A percentile compares a stretch with the other conserved stretches of the same genome.
Conservation (phyloP, 2,797 vertebrate species). For the Choloepus didactylus region DNA sequence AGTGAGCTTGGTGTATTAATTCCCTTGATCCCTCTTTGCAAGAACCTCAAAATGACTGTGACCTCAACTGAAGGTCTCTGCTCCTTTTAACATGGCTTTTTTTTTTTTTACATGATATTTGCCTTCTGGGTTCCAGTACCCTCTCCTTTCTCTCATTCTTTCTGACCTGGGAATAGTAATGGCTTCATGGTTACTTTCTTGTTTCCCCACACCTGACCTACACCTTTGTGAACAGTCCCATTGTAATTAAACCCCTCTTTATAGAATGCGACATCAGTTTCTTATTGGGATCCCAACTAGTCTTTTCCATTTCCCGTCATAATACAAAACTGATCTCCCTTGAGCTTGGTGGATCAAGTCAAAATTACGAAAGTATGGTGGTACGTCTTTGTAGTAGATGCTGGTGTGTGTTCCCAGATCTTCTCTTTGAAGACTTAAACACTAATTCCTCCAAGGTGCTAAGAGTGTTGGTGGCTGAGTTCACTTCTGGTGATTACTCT, state of each 20-base stretch:
- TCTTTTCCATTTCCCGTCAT: neutral
- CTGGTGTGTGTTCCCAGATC: neutral
- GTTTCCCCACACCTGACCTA: neutral
- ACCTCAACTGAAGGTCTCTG: neutral
- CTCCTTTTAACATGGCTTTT: neutral
- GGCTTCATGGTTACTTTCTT: neutral
- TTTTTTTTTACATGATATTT: neutral
- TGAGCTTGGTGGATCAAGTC: neutral
- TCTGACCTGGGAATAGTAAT: neutral
- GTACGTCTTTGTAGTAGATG: neutral
- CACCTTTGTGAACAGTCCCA: neutral
- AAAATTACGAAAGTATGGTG: neutral
- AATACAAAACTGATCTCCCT: neutral
- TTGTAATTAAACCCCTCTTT: neutral
- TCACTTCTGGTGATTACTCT: neutral
- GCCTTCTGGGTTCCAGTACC: neutral
- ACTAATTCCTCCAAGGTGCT: neutral
- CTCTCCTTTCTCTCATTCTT: neutral
- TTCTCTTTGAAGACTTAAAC: neutral
- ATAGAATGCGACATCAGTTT: neutral
- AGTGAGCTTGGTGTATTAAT: neutral
- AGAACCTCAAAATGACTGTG: neutral
- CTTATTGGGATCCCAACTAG: neutral
- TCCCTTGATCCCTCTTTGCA: neutral
- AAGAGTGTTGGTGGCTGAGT: neutral